These are phyloP conservation scores for Drosophila pegasa DNA, from an alignment of 2,888 invertebrate species.

Conservation along the genomic window DNA sequence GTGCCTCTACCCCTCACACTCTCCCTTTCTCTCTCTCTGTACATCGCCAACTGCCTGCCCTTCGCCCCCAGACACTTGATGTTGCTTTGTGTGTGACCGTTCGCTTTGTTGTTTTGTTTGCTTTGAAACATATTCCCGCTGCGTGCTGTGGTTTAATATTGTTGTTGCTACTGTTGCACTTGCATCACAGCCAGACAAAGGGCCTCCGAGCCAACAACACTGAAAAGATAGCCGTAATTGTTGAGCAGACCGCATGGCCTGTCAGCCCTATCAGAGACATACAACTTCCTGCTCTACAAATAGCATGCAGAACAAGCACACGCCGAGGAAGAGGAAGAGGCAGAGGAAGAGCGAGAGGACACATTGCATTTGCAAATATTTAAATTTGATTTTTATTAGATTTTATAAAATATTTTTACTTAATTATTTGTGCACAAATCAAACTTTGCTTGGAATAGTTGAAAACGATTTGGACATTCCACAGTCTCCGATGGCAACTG, in stretches of 20 bases:
- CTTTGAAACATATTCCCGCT: constrained; percentile 59
- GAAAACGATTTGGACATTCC: background rate
- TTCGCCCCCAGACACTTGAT: constrained; percentile 16
- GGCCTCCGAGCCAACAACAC: constrained; percentile 16
- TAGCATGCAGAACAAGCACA: background rate
- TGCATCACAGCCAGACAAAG: constrained; percentile 42
- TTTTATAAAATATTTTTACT: background rate
- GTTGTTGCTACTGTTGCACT: constrained; percentile 25
- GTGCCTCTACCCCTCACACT: background rate
- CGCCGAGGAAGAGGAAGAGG: background rate
- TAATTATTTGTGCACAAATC: background rate
- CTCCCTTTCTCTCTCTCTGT: background rate
- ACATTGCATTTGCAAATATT: constrained; percentile 6
- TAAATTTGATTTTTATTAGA: constrained; percentile 2
- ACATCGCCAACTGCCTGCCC: background rate
- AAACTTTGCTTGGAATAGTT: background rate
- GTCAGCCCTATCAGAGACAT: background rate
- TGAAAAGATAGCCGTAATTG: constrained; percentile 43
- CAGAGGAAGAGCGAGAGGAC: background rate
- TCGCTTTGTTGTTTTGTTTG: constrained; percentile 46
- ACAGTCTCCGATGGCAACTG: background rate
- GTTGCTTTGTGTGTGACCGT: constrained; percentile 36
- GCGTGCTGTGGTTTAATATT: constrained; percentile 49
- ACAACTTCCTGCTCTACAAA: background rate
- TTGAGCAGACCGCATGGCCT: constrained; percentile 35